Conservation (phyloP, 2,888 invertebrate species). For the Ephialtes manifestator region DNA sequence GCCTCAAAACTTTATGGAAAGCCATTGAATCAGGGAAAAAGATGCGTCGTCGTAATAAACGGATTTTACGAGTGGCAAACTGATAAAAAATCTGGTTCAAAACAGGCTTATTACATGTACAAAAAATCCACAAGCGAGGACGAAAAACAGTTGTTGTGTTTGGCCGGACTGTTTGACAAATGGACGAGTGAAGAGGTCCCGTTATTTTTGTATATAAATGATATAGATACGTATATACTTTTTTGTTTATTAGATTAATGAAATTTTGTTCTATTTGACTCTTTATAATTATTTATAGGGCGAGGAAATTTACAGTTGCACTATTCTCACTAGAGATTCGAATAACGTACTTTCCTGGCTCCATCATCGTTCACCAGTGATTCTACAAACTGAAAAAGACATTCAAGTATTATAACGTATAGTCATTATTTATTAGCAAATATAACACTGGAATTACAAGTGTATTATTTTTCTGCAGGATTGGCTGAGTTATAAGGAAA, state of each 20-base stretch:
- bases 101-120: slow-evolving; percentile 92
- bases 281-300: slow-evolving; percentile 80
- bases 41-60: slow-evolving; percentile 93
- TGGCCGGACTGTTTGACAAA: slow-evolving; percentile 92
- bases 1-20: slow-evolving; percentile 90
- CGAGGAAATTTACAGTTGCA: slow-evolving; percentile 90
- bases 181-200: slow-evolving; percentile 88
- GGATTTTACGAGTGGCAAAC: slow-evolving; percentile 93
- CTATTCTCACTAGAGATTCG: slow-evolving; percentile 92
- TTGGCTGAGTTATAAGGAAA: slow-evolving; percentile 89
- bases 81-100: slow-evolving; percentile 87
- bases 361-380: slow-evolving; percentile 94
- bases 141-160: slow-evolving; percentile 89
- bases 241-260: slow-evolving; percentile 10
- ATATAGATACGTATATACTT: background rate
- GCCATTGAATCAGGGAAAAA: slow-evolving; percentile 90
- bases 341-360: slow-evolving; percentile 90
- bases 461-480: slow-evolving; percentile 85
- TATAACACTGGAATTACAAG: background rate
- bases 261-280: slow-evolving; percentile 19
- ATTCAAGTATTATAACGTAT: slow-evolving; percentile 86
- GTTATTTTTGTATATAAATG: background rate
- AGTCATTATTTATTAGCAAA: background rate
- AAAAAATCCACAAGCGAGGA: slow-evolving; percentile 87
- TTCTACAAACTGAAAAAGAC: slow-evolving; percentile 90